Conservation (phyloP, 2,113 vertebrate species). For the Ptilonorhynchus violaceus region DNA sequence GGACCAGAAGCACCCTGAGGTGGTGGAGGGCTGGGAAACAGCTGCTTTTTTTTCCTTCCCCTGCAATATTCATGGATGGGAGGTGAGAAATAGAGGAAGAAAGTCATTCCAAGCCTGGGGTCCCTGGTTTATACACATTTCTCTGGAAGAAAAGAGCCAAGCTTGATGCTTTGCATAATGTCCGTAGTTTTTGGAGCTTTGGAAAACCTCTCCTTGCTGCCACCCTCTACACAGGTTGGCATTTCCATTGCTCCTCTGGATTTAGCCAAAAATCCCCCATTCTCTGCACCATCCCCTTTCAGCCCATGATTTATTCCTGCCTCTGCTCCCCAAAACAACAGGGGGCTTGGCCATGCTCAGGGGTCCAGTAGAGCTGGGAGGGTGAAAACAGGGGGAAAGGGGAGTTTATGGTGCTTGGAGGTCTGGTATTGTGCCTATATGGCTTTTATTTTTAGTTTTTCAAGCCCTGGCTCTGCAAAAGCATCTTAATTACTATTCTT, state of each 20-base stretch:
- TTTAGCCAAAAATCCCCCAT: background rate
- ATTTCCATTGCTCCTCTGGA: background rate
- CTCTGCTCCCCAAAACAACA: accelerated
- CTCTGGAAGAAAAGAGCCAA: background rate
- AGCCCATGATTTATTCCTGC: background rate
- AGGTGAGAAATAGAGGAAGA: background rate
- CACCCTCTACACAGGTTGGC: background rate
- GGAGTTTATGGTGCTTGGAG: background rate
- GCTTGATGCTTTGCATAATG: background rate
- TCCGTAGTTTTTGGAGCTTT: background rate
- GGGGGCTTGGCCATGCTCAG: accelerated
- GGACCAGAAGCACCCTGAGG: background rate
- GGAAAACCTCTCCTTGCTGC: background rate
- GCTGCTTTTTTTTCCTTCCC: background rate
- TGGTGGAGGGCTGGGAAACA: background rate
- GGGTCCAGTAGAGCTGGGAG: background rate
- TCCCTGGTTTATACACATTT: accelerated
- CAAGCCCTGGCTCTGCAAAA: constrained; percentile 33
- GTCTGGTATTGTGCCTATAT: background rate
- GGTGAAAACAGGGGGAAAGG: background rate
- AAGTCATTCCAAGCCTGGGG: background rate
- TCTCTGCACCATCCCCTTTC: background rate
- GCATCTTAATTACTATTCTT: constrained; percentile 55
- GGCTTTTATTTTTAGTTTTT: constrained; percentile 51
- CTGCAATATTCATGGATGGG: background rate